A percentile compares a stretch with the other conserved stretches of the same genome.
Evolutionary conservation across 2,888 invertebrate species (phyloP).

Genomic region (Yponomeuta evonymella): DNA sequence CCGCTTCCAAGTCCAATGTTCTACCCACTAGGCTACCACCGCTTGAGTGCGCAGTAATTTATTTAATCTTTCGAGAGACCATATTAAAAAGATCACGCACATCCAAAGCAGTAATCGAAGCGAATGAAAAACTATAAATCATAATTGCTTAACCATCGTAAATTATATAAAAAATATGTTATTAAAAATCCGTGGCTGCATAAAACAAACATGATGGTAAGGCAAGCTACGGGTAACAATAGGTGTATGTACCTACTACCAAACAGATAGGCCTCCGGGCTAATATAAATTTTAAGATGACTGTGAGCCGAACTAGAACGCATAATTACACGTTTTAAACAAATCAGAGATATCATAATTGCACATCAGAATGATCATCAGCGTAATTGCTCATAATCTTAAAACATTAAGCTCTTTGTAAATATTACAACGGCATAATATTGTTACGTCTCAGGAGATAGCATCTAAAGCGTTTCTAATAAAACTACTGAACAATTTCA

Average conservation of each 20-base stretch:
- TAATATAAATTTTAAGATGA: constrained; percentile 28
- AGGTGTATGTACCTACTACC: constrained; percentile 21
- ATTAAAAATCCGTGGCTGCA: constrained; percentile 23
- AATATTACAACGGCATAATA: not conserved
- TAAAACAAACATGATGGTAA: constrained; percentile 32
- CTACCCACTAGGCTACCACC: too few species aligned
- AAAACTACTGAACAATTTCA: constrained; percentile 14
- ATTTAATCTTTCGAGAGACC: too few species aligned
- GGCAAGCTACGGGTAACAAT: constrained; percentile 31
- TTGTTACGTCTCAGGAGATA: not conserved
- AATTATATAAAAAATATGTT: not conserved
- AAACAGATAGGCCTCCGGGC: constrained; percentile 31
- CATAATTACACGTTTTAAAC: constrained; percentile 28
- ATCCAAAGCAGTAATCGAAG: too few species aligned
- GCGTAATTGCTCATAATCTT: not conserved
- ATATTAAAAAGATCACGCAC: too few species aligned
- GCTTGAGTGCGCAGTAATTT: not conserved
- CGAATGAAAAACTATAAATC: not conserved
- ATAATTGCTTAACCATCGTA: not conserved
- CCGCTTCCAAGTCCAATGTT: too few species aligned
- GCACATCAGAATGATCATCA: constrained; percentile 4
- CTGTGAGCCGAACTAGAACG: constrained; percentile 25
- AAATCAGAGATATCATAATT: constrained; percentile 10
- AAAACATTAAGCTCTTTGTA: not conserved
- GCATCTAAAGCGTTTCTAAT: constrained; percentile 11